Evolutionary conservation across 2,797 vertebrate species (phyloP).

Genomic region (Eupleurogrammus muticus): DNA sequence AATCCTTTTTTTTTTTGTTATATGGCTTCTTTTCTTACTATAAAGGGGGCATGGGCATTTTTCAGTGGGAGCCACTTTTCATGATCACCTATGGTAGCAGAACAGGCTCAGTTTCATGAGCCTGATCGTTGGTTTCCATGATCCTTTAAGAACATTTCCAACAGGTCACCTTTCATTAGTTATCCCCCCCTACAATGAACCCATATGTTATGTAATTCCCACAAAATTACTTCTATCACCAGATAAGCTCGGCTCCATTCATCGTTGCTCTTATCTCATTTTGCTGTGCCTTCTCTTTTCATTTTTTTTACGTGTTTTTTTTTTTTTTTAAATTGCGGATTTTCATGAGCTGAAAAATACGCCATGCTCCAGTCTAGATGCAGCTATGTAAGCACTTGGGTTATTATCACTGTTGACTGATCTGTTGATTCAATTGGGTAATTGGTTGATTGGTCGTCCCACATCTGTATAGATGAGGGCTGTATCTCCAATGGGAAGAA

Average conservation of each 20-base stretch:
- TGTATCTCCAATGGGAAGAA: slow-evolving; percentile 12
- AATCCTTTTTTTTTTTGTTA: neutral
- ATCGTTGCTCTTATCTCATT: neutral
- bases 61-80: neutral
- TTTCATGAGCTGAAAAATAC: neutral
- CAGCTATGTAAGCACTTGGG: neutral
- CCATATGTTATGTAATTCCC: neutral
- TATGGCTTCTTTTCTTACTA: neutral
- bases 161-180: neutral
- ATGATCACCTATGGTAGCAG: neutral
- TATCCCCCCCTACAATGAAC: neutral
- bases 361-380: neutral
- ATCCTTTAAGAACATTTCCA: slow-evolving; percentile 12
- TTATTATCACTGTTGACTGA: slow-evolving; percentile 4
- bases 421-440: neutral
- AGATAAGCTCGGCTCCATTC: neutral
- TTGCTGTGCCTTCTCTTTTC: slow-evolving; percentile 26
- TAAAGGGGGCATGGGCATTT: slow-evolving; percentile 2
- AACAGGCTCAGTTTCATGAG: slow-evolving; percentile 45
- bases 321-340: too few relatives aligned
- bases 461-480: neutral
- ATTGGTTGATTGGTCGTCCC: neutral
- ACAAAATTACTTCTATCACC: neutral
- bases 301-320: neutral
- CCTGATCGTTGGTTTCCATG: slow-evolving; percentile 4